Conservation (phyloP, 2,888 invertebrate species). For the Harpagoxenus sublaevis region DNA sequence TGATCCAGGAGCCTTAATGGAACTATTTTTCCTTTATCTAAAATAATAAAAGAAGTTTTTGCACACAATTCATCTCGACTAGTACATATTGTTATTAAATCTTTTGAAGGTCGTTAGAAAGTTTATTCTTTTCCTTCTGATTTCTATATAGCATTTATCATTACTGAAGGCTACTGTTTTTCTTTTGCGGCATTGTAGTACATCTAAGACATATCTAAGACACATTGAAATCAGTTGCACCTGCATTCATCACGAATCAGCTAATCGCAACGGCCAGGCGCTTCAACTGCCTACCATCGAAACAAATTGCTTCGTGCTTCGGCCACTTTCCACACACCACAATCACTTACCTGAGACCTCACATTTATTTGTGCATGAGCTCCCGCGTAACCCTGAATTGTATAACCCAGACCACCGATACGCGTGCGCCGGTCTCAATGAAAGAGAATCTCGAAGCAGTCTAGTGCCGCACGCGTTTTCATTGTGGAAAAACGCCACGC, state of each 20-base stretch:
- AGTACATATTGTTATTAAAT: no score
- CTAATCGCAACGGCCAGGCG: background rate
- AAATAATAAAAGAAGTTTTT: no score
- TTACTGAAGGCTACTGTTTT: no score
- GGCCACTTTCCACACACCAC: background rate
- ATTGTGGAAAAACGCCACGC: background rate
- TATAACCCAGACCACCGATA: constrained; percentile 6
- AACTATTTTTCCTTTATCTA: no score
- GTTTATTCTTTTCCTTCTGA: no score
- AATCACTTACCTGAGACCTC: background rate
- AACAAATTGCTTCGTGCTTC: background rate
- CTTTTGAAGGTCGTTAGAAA: no score
- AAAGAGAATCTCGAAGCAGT: constrained; percentile 9
- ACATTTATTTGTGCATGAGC: constrained; percentile 10
- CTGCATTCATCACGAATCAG: background rate
- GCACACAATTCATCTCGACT: no score
- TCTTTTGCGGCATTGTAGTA: no score
- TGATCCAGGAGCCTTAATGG: no score
- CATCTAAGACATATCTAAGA: background rate
- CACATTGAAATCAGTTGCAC: background rate
- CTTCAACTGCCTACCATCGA: background rate
- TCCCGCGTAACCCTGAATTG: constrained; percentile 5
- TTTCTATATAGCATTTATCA: no score
- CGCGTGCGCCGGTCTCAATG: constrained; percentile 9
- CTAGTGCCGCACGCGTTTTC: background rate